Conservation (phyloP, 2,888 invertebrate genomes). For the Ophraella communa region DNA sequence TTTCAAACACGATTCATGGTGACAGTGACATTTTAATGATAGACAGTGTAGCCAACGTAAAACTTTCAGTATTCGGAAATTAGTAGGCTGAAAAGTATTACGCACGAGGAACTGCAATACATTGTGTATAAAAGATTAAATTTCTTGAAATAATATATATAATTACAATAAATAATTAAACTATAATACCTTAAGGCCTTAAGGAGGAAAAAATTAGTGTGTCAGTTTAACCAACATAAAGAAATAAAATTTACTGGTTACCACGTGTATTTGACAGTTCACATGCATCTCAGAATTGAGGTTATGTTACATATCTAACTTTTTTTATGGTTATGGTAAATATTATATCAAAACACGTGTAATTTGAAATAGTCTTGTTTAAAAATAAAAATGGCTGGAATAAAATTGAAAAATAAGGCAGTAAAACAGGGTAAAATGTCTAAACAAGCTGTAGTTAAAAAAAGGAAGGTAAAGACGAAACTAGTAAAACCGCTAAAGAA, state of each 20-base stretch:
- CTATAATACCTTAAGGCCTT: no score
- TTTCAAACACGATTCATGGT: conserved; percentile 8
- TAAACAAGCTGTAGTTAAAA: conserved; percentile 1
- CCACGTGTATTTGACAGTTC: neutral
- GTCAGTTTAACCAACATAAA: neutral
- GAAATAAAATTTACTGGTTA: neutral
- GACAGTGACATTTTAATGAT: neutral
- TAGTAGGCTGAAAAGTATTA: neutral
- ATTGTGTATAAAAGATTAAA: no score
- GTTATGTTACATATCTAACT: neutral
- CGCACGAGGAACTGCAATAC: neutral
- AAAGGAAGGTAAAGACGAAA: conserved; percentile 2
- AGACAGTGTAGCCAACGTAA: neutral
- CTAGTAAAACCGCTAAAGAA: neutral
- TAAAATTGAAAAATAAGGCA: conserved; percentile 10
- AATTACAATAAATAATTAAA: no score
- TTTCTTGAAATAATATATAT: no score
- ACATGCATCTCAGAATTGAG: neutral
- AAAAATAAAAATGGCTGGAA: conserved; percentile 14
- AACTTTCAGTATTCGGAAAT: no score
- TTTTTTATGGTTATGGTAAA: no score
- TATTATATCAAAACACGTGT: neutral
- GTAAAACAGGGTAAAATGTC: conserved; percentile 1
- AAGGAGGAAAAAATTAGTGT: neutral
- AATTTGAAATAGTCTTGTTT: neutral